Evolutionary conservation across 2,113 vertebrate genomes (phyloP).

Genomic region (Symphodus melops): DNA sequence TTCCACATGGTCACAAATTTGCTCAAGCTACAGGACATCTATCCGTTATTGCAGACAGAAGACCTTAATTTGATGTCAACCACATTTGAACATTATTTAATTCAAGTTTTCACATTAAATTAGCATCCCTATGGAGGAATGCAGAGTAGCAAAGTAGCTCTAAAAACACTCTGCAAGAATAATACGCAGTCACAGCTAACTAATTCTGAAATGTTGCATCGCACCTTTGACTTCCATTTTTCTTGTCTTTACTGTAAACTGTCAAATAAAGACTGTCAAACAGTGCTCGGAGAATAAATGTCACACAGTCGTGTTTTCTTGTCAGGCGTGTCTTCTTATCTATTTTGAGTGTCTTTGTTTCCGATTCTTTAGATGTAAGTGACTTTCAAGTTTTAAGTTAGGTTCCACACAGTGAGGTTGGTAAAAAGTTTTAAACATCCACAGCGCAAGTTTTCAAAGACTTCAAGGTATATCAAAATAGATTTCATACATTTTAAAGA

Average conservation of each 20-base stretch:
- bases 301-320: not conserved
- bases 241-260: not conserved
- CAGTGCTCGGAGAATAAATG: not conserved
- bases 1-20: not conserved
- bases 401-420: not conserved
- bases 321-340: not conserved
- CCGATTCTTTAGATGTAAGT: not conserved
- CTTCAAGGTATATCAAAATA: not conserved
- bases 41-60: not conserved
- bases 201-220: not conserved
- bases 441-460: not conserved
- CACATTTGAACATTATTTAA: not conserved
- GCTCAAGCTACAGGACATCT: not conserved
- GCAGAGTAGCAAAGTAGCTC: not conserved
- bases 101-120: not conserved
- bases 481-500: not conserved
- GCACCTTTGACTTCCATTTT: not conserved
- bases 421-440: not conserved
- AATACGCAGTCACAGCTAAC: not conserved
- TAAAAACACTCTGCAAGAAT: not conserved
- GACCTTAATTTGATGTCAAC: slow-evolving; percentile 4
- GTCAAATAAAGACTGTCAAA: slow-evolving; percentile 6
- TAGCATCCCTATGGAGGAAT: not conserved
- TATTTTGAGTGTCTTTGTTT: slow-evolving; percentile 1
- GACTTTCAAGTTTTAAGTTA: not conserved